Evolutionary conservation across 1,140 invertebrate species (phyloP), one percentile per base, ranked within the genome.

Genomic region (Drosophila mauritiana): DNA sequence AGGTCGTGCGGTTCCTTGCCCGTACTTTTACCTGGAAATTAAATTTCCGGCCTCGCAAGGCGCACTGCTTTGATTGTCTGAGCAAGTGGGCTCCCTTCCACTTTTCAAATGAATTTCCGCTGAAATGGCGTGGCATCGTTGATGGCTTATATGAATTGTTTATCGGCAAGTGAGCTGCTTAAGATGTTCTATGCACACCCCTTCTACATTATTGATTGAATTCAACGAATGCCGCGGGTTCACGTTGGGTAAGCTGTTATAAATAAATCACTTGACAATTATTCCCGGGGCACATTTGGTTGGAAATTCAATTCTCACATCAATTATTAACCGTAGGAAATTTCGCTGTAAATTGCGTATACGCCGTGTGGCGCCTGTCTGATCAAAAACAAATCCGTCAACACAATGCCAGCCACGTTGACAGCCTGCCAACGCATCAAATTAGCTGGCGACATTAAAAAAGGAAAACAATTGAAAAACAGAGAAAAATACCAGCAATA

Each of bases 381-480:
- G 70, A 82, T 81, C 61, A 67, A 86, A 82, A 73, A 68, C 78
- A 82, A 86, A 79, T 88, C 83, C 74, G 77, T 77, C 81, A 85
- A 68, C 65, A 64, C 34, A 48, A 67, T 62, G 73, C 73, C 57
- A 74, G 40, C 45, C 46, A 54, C 64, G 62, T 52, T 39, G 77
- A 64, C 78, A 80, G 42, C 11, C 20, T 12, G 59, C 17, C 54
- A 49, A 59, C 61, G 72, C 77, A 73, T 84, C 54, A 65, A 84
- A 80, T 80, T 59, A 68, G 72, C 76, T 79, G 63, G 56, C 48
- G 65, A 59, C 59, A 68, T 64, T 62, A 31, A 42, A 42, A 10
- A 15, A 10, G 13, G 3, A 45, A 45, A 45, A 45, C 10, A 17
- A 20, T 53, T 25, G 22, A 34, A 40, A 36, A 36, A 48, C 45